Base-by-base conservation (phyloP, 2,113 vertebrate species). In the Lontra canadensis region DNA sequence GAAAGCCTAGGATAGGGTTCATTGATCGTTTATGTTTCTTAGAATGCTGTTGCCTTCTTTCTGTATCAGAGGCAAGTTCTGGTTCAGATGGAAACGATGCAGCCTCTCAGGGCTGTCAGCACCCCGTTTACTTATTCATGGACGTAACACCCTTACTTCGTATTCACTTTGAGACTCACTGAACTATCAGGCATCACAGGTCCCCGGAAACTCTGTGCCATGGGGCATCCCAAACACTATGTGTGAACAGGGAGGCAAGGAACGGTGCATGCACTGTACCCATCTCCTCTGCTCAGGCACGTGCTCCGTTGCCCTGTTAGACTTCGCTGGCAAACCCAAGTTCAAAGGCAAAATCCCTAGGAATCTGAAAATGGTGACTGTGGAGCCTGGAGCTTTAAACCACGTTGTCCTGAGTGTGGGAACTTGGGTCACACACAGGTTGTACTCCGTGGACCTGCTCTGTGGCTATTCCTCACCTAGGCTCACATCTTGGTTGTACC, bases 41-140 rank as follows among this genome's bases (percentile, higher is more conserved):
- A 87, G 74, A 92, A 74, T 67, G 61, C 26, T 15, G 8, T 31
- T 69, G 57, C 34, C 59, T 15, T 65, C 65, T 63, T 83, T 74
- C 83, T 96, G 73, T 94, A 61, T 86, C 92, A 4, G 15, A 92
- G 90, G 57, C 61, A 93, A 94, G 83, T 79, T 96, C 76, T 78
- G 81, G 71, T 94, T 98, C 90, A 84, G 69, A 78, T 25, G 87
- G 59, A 94, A 89, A 55, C 29, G 49, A 86, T 36, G 34, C 29
- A 18, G 14, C 34, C 47, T 89, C 80, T 96, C 65, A 71, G 31
- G 61, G 69, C 61, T 52, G 63, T 90, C 80, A 82, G 90, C 80
- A 67, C 9, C 29, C 29, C 25, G 3, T 36, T 81, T 73, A 81
- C 36, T 49, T 65, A 76, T 39, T 31, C 4, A 2, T 36, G 92